Conservation (phyloP, 2,797 vertebrate genomes). For the Tiaroga cobitis region DNA sequence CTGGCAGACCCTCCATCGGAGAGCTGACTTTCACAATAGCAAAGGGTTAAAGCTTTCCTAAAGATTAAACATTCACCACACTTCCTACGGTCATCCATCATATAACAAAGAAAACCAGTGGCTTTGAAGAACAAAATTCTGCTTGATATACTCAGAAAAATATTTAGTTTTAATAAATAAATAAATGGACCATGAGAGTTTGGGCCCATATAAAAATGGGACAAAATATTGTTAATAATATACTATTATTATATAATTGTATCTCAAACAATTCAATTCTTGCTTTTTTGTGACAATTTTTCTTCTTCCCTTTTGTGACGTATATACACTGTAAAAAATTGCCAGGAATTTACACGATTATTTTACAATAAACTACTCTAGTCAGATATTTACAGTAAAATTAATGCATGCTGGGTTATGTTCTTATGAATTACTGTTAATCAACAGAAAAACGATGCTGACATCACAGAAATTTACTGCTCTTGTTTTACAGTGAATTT, state of each 20-base stretch:
- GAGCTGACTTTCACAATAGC: slow-evolving; percentile 19
- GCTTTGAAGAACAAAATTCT: background rate
- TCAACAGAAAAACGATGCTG: too few species aligned
- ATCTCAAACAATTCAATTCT: background rate
- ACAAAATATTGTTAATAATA: background rate
- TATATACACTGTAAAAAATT: background rate
- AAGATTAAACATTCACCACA: slow-evolving; percentile 50
- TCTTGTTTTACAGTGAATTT: too few species aligned
- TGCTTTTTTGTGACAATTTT: background rate
- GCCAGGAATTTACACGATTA: too few species aligned
- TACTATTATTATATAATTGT: background rate
- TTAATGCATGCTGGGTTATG: too few species aligned
- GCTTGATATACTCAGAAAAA: background rate
- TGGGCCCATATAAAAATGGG: background rate
- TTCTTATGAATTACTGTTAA: too few species aligned
- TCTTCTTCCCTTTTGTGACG: background rate
- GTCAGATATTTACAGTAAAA: too few species aligned
- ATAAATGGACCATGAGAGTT: background rate
- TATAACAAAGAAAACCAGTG: slow-evolving; percentile 1
- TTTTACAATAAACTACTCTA: too few species aligned
- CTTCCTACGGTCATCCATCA: slow-evolving; percentile 24
- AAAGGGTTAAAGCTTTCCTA: slow-evolving; percentile 46
- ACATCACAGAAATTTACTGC: too few species aligned
- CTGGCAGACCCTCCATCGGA: slow-evolving; percentile 27
- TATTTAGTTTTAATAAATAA: background rate